Evolutionary conservation across 2,113 vertebrate genomes (phyloP), one percentile per base, ranked within the genome.

Genomic region (Irena cyanogastra): DNA sequence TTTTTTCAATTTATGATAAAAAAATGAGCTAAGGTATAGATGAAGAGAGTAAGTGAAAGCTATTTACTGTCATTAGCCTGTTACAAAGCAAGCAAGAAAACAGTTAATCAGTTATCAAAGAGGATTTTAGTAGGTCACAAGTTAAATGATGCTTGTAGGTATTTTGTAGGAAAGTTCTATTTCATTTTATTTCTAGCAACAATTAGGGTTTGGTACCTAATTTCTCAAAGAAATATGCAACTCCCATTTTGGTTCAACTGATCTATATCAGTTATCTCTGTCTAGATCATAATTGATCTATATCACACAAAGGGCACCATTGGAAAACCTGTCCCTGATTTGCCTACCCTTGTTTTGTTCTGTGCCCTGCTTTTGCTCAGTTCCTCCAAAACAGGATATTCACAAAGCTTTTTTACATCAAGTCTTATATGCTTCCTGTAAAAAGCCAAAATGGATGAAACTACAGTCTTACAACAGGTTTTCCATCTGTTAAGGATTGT

Each of bases 401-500:
- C 31, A 93, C 24, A 77, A 97, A 56, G 70, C n/a, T 89, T 89
- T 97, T 94, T 57, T 88, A 95, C 61, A 86, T 81, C 78, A 93
- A 66, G 63, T 93, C 88, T 93, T 80, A 96, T 1, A 28, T 50
- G 78, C 71, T 76, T 84, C 77, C 87, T 96, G 77, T 52, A 95
- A 89, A 97, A 97, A 95, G 63, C 54, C 82, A 86, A 96, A 97
- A 92, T 28, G 81, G 31, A 95, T 30, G 10, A 91, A 95, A 93
- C 61, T 90, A 26, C 59, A 95, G 88, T 83, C 93, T 93, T 86
- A 65, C 24, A 92, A 69, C 3, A 10, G 42, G 35, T 53, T 96
- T 97, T 96, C 74, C 93, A 47, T 89, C 83, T 91, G 79, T 96
- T 97, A 97, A 94, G 56, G 24, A 44, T 69, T 91, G 96, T 96